Conservation (phyloP, 2,113 vertebrate species). For the Formicarius rufipectus region DNA sequence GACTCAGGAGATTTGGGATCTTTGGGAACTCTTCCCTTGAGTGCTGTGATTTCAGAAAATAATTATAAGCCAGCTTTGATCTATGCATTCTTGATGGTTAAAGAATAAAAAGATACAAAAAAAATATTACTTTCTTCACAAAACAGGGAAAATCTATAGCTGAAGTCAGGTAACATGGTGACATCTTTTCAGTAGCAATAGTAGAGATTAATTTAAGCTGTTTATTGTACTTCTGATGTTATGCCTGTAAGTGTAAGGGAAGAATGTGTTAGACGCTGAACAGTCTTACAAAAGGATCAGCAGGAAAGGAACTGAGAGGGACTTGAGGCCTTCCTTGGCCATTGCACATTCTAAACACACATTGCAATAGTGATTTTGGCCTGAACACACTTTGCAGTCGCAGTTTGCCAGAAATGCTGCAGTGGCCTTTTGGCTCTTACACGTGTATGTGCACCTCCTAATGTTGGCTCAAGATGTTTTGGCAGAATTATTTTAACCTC, state of each 20-base stretch:
- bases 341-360: not conserved
- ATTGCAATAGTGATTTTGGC: not conserved
- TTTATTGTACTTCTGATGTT: not conserved
- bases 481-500: not conserved
- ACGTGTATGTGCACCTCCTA: not conserved
- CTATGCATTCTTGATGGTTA: not conserved
- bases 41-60: not conserved
- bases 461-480: not conserved
- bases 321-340: not conserved
- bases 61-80: not conserved
- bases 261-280: not conserved
- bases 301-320: not conserved
- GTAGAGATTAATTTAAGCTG: not conserved
- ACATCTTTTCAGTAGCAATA: not conserved
- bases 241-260: not conserved
- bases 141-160: not conserved
- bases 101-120: not conserved
- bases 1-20: not conserved
- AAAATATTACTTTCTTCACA: not conserved
- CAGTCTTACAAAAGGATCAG: not conserved
- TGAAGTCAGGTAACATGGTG: not conserved
- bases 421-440: not conserved
- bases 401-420: not conserved
- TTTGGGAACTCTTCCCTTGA: not conserved
- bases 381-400: not conserved